These are phyloP conservation scores for Episyrphus balteatus DNA, from an alignment of 1,140 invertebrate species.

Conservation along the genomic window DNA sequence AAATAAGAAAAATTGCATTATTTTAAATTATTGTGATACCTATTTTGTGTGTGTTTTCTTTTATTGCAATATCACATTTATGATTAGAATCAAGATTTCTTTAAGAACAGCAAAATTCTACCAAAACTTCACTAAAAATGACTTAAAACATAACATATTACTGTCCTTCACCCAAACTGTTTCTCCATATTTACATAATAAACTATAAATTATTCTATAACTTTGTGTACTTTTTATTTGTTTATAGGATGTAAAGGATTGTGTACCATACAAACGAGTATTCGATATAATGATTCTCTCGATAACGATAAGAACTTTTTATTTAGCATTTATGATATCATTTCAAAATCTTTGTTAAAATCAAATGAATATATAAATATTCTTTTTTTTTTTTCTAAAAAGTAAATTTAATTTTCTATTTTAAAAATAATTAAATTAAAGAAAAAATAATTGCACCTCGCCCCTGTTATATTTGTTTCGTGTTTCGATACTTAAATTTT, in stretches of 20 bases:
- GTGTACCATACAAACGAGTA: slow-evolving; percentile 14
- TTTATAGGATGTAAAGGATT: too few species aligned
- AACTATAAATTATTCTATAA: slow-evolving; percentile 1
- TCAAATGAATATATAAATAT: too few species aligned
- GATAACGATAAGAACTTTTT: slow-evolving; percentile 11
- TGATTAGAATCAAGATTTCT: too few species aligned
- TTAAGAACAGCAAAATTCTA: too few species aligned
- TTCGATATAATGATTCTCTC: slow-evolving; percentile 34
- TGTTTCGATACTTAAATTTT: too few species aligned
- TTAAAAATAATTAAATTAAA: not conserved
- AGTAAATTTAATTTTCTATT: not conserved
- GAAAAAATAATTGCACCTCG: not conserved
- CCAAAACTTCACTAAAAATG: too few species aligned
- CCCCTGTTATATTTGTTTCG: not conserved
- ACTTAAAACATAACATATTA: too few species aligned
- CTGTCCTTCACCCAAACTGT: not conserved
- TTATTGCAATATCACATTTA: too few species aligned
- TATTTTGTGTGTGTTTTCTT: too few species aligned
- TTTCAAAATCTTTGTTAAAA: not conserved
- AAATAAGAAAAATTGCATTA: too few species aligned
- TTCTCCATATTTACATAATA: not conserved
- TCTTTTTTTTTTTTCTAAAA: not conserved
- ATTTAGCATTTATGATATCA: not conserved
- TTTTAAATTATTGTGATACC: too few species aligned
- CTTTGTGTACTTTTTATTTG: slow-evolving; percentile 1